Evolutionary conservation across 2,888 invertebrate species (phyloP).

Genomic region (Heteromyza rotundicornis): DNA sequence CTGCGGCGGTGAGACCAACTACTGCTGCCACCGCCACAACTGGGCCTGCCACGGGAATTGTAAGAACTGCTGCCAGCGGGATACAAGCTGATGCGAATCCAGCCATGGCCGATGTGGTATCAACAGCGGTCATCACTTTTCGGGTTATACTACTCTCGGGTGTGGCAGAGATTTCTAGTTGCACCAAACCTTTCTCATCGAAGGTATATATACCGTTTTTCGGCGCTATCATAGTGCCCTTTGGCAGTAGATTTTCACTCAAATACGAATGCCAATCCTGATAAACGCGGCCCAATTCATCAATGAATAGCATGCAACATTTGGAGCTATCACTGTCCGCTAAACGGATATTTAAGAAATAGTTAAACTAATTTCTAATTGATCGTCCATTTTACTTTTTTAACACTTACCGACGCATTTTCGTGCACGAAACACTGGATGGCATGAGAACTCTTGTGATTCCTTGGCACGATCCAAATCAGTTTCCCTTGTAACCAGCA

Average conservation of each 20-base stretch:
- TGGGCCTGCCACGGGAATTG: slow-evolving; percentile 43
- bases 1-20: slow-evolving; percentile 40
- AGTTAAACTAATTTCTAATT: background rate
- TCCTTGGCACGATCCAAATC: slow-evolving; percentile 30
- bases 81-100: slow-evolving; percentile 44
- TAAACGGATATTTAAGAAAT: slow-evolving; percentile 14
- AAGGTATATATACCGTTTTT: slow-evolving; percentile 57
- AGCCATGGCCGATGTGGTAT: slow-evolving; percentile 37
- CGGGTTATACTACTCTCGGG: slow-evolving; percentile 38
- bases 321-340: slow-evolving; percentile 36
- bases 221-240: slow-evolving; percentile 63
- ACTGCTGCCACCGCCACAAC: slow-evolving; percentile 38
- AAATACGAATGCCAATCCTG: slow-evolving; percentile 62
- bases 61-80: slow-evolving; percentile 35
- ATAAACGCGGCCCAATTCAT: slow-evolving; percentile 63
- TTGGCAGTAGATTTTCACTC: slow-evolving; percentile 60
- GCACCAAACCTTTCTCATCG: slow-evolving; percentile 27
- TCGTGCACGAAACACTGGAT: slow-evolving; percentile 53
- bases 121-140: slow-evolving; percentile 32
- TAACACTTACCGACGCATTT: slow-evolving; percentile 53
- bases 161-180: slow-evolving; percentile 42
- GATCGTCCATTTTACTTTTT: background rate
- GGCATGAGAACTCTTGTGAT: slow-evolving; percentile 42
- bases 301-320: slow-evolving; percentile 58
- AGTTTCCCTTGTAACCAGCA: slow-evolving; percentile 44